phyloP scores from a whole-genome alignment of 2,797 vertebrate species.

The Enteromius viviparus region DNA sequence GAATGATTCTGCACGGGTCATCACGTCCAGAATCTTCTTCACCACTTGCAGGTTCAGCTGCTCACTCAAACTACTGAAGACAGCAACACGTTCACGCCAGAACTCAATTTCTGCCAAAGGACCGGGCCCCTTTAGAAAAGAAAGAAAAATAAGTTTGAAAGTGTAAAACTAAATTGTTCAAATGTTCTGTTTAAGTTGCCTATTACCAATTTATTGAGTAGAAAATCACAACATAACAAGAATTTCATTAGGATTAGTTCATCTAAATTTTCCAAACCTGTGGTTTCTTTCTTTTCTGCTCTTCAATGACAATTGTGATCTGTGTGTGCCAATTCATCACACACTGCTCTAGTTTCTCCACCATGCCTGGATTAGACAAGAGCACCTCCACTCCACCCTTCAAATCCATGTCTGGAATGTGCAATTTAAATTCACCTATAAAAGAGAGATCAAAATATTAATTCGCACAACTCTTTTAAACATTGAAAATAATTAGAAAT shows the following conservation, averaged over 20 bases:
- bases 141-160: background rate
- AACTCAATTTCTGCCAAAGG: slow-evolving; percentile 88
- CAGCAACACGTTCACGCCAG: slow-evolving; percentile 84
- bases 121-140: slow-evolving; percentile 73
- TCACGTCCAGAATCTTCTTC: slow-evolving; percentile 81
- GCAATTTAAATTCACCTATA: slow-evolving; percentile 81
- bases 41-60: slow-evolving; percentile 83
- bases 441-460: slow-evolving; percentile 1
- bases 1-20: slow-evolving; percentile 74
- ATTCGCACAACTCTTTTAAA: background rate
- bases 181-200: background rate
- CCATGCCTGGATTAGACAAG: slow-evolving; percentile 66
- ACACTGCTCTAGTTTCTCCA: slow-evolving; percentile 83
- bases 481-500: background rate
- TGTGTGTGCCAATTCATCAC: slow-evolving; percentile 87
- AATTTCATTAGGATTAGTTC: background rate
- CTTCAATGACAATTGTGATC: slow-evolving; percentile 81
- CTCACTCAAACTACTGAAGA: slow-evolving; percentile 81
- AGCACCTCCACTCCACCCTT: slow-evolving; percentile 73
- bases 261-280: slow-evolving; percentile 76
- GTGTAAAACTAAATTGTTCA: background rate
- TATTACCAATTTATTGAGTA: background rate
- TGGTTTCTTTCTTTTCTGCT: slow-evolving; percentile 82
- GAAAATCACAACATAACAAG: background rate
- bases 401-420: slow-evolving; percentile 84